Evolutionary conservation across 2,797 vertebrate genomes (phyloP), one percentile per base, ranked within the genome.

Genomic region (Gobio occitaniae): DNA sequence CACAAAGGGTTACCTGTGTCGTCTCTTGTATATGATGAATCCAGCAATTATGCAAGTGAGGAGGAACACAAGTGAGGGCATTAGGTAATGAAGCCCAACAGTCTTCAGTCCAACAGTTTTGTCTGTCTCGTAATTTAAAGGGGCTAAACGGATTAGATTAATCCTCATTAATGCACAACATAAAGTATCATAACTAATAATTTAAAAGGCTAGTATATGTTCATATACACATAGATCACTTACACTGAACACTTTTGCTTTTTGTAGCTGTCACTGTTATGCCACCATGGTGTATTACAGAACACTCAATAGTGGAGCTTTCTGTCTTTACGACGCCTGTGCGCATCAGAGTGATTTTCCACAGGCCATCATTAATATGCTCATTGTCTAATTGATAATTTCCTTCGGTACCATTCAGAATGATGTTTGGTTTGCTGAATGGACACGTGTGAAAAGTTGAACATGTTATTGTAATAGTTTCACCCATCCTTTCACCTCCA

Each of bases 381-480:
- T 1, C 52, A 2, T 59, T 0, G 4, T 36, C 6, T 61, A 29
- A 41, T 4, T 2, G 1, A 66, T 87, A 82, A 54, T 10, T 16
- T 47, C 47, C 87, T 19, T 86, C 29, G 13, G 82, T 36, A 6
- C 86, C 84, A 0, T 21, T 86, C 36, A 89, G 21, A 36, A 3
- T 36, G 5, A 89, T 71, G 19, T 3, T 17, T 59, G 88, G 86
- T 19, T 8, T 47, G 0, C 8, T 19, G 44, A 76, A 59, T 25
- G 88, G 88, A 59, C 88, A 89, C 7, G 61, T 76, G 75, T 89
- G 82, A 41, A 16, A 61, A 13, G 84, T 36, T 25, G 0, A 36
- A 65, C 88, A 89, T 16, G 3, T 2, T 29, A 87, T 47, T 61
- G 3, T 79, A 13, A 87, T 59, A 1, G 0, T 12, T 0, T 79